Percentiles rank a stretch among this genome's conserved stretches.
Evolutionary conservation across 2,797 vertebrate species (phyloP).

Genomic region (Caiman crocodilus): DNA sequence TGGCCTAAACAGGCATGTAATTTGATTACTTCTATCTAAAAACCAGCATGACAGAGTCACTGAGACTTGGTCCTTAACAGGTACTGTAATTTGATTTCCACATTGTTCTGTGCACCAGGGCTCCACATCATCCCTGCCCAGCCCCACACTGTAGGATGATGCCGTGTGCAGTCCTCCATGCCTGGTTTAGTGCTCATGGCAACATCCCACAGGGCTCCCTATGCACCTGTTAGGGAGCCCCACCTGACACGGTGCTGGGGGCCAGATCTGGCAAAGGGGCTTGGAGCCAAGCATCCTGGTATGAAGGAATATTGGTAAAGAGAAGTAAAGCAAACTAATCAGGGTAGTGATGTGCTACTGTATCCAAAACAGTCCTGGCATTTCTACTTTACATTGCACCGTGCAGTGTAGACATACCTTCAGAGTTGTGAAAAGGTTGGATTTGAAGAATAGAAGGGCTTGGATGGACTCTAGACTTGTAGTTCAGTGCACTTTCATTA

Average conservation of each 20-base stretch:
- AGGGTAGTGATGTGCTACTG: background rate
- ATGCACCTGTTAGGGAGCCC: too few species aligned
- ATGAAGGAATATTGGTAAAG: background rate
- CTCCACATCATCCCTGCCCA: too few species aligned
- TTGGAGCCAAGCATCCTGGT: too few species aligned
- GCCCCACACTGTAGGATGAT: too few species aligned
- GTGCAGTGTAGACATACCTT: background rate
- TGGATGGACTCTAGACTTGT: background rate
- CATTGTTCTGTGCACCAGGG: background rate
- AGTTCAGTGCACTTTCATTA: background rate
- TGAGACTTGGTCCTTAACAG: background rate
- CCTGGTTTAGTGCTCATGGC: too few species aligned
- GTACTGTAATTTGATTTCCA: background rate
- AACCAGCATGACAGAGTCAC: background rate
- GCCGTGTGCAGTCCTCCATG: too few species aligned
- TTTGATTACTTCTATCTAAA: background rate
- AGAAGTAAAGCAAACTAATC: background rate
- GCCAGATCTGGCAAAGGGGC: too few species aligned
- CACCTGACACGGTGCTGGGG: too few species aligned
- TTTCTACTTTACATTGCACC: background rate
- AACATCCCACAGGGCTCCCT: too few species aligned
- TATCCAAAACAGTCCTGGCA: background rate
- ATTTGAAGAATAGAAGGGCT: background rate
- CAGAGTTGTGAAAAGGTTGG: background rate
- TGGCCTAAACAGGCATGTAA: background rate